These are phyloP conservation scores for Trachymyrmex cornetzi DNA, from an alignment of 1,140 invertebrate genomes.

Conservation along the genomic window DNA sequence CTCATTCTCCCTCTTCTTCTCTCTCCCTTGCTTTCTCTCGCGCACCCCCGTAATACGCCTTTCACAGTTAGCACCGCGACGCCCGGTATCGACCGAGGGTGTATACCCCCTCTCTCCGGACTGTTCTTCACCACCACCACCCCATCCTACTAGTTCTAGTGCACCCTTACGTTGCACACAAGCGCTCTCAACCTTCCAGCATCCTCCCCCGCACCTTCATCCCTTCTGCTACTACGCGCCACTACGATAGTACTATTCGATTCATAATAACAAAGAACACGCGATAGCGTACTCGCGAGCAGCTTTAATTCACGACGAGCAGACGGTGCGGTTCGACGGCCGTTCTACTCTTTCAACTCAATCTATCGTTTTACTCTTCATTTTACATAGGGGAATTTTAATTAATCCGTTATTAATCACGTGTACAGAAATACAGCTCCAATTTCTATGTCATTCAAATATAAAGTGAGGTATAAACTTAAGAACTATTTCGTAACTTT, in stretches of 20 bases:
- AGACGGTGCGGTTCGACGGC: slow-evolving; percentile 1
- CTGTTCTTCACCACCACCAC: slow-evolving; percentile 40
- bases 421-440: neutral
- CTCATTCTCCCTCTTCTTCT: slow-evolving; percentile 36
- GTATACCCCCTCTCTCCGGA: slow-evolving; percentile 27
- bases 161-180: slow-evolving; percentile 35
- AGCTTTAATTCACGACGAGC: slow-evolving; percentile 74
- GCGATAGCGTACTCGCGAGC: slow-evolving; percentile 71
- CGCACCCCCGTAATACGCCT: slow-evolving; percentile 71
- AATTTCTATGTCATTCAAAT: neutral
- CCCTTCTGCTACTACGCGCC: slow-evolving; percentile 69
- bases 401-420: neutral
- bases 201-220: neutral
- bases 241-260: slow-evolving; percentile 76
- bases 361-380: neutral
- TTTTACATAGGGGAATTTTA: neutral
- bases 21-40: slow-evolving; percentile 45
- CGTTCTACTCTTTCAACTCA: slow-evolving; percentile 15
- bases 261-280: slow-evolving; percentile 68
- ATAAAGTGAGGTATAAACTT: neutral
- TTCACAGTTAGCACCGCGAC: slow-evolving; percentile 78
- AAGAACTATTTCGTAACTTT: neutral
- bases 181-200: slow-evolving; percentile 50
- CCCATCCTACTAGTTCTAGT: slow-evolving; percentile 44
- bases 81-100: slow-evolving; percentile 79